Base-by-base conservation (phyloP, 2,113 vertebrate genomes). In the Ascaphus truei region DNA sequence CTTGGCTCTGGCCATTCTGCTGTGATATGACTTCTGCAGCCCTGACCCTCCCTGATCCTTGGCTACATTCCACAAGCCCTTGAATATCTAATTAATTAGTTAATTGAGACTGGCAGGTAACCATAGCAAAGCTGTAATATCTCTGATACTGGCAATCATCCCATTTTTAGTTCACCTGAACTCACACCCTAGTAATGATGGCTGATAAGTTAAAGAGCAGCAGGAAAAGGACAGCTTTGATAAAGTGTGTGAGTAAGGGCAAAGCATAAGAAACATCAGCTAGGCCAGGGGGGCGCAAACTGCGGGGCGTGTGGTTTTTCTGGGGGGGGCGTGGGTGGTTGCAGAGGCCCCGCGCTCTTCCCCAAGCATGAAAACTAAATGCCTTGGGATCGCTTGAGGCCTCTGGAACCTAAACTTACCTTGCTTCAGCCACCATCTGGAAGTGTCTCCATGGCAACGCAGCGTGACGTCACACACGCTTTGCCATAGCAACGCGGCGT, bases 81-180 rank as follows among this genome's bases (percentile, higher is more conserved):
- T 33, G 45, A 37, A 71, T 71, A 60, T 30, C 43, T 52, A 52
- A 52, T 71, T 60, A 52, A 52, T 41, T 30, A 25, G 45, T 29
- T 71, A 71, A 60, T 60, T 71, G 56, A 71, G 61, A 61, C 67
- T 71, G 67, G 67, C 67, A 61, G 34, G 47, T 51, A 26, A 71
- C 16, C 33, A 59, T 52, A 61, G 57, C 47, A 61, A 61, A 57
- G 11, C 47, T 20, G 67, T 20, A 45, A 71, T 61, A 61, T 71
- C 67, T 61, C 67, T n/a, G 58, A 61, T 51, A 23, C 57, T 71
- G 67, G 67, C 56, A 60, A 15, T n/a, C 30, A 26, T 52, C 56
- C 67, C 25, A 61, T 30, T 60, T 34, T 29, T 61, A 25, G 45
- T 31, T 52, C 50, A 20, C 18, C 34, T 31, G 8, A 60, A 61